These are phyloP conservation scores for Acropora yongei DNA, from an alignment of 64 coral and sea anemone genomes.

Conservation along the genomic window DNA sequence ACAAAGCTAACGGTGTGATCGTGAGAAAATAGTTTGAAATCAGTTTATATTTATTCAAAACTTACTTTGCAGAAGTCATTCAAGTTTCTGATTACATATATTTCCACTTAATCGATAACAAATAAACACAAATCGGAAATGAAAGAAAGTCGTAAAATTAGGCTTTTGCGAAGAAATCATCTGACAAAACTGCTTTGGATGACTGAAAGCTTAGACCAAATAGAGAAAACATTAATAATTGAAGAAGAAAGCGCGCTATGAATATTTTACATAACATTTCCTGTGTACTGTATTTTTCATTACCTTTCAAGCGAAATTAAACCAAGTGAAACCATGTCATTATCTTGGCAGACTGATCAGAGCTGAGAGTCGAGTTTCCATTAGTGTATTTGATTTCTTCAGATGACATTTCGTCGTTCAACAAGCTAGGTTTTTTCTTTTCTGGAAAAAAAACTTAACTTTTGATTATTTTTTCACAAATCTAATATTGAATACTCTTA, in stretches of 20 bases:
- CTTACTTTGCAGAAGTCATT: background rate
- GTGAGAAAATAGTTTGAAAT: background rate
- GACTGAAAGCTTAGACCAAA: constrained; percentile 7
- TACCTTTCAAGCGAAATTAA: background rate
- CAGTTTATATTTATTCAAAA: background rate
- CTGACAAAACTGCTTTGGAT: background rate
- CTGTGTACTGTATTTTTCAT: background rate
- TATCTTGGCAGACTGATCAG: too few relatives aligned
- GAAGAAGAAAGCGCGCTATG: background rate
- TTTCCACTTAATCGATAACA: background rate
- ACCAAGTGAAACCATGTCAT: too few relatives aligned
- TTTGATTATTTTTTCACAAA: too few relatives aligned
- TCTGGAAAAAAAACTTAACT: too few relatives aligned
- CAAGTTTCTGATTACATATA: constrained; percentile 5
- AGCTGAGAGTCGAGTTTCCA: too few relatives aligned
- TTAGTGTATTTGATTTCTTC: too few relatives aligned
- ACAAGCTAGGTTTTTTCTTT: too few relatives aligned
- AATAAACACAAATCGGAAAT: background rate
- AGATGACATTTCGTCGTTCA: too few relatives aligned
- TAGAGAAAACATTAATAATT: constrained; percentile 29
- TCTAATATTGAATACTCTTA: too few relatives aligned
- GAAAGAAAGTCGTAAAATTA: background rate
- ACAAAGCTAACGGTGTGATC: background rate
- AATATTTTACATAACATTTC: background rate
- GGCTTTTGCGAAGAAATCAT: background rate